Evolutionary conservation across 2,888 invertebrate genomes (phyloP).

Genomic region (Standfussiana lucernea): DNA sequence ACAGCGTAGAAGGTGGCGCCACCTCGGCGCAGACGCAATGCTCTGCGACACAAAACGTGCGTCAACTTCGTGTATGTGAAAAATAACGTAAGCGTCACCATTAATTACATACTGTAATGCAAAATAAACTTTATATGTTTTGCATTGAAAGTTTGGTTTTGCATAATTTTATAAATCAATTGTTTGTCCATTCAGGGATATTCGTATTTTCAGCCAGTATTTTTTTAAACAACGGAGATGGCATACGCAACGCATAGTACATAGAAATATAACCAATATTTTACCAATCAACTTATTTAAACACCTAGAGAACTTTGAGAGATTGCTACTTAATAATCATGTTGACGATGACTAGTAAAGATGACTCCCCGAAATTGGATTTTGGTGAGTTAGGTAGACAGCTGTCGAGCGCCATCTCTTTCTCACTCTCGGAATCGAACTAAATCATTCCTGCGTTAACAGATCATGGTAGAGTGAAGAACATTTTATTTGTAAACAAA

Average conservation of each 20-base stretch:
- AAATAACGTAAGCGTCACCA: neutral
- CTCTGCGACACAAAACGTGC: neutral
- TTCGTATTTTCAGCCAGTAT: neutral
- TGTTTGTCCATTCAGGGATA: neutral
- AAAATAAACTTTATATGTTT: neutral
- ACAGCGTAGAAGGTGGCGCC: neutral
- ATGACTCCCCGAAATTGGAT: neutral
- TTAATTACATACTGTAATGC: neutral
- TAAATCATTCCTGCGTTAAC: no score
- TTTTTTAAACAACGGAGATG: neutral
- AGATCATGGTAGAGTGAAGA: no score
- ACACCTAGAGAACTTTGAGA: neutral
- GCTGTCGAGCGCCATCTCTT: no score
- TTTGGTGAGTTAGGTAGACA: no score
- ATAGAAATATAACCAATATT: neutral
- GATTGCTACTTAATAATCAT: neutral
- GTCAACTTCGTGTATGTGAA: neutral
- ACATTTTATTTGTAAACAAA: no score
- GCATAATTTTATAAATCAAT: neutral
- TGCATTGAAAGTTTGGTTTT: neutral
- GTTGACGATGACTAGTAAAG: neutral
- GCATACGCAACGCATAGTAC: neutral
- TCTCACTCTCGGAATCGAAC: no score
- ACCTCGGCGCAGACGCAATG: neutral
- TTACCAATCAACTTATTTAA: neutral